These are phyloP conservation scores for Leptopilina clavipes DNA, from an alignment of 1,140 invertebrate species.

Conservation along the genomic window DNA sequence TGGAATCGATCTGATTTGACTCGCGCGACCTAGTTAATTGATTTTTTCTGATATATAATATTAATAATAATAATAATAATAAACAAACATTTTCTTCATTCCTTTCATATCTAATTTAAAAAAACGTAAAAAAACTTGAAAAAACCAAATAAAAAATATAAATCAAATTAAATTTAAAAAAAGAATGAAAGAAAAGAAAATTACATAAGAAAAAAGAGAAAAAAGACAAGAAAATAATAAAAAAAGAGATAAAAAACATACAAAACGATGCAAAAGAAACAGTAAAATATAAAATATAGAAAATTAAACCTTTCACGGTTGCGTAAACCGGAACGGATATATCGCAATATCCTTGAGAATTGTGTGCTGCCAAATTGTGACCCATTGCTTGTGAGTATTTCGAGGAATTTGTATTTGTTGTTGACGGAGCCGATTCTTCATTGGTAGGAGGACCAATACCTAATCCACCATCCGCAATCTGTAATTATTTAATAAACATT, in stretches of 20 bases:
- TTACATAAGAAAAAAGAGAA: too few species aligned
- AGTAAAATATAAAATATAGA: too few species aligned
- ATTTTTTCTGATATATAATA: not conserved
- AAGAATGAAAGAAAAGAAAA: too few species aligned
- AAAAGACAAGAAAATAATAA: too few species aligned
- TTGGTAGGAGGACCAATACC: slow-evolving; percentile 71
- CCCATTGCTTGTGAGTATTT: slow-evolving; percentile 72
- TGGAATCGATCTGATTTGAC: slow-evolving; percentile 95
- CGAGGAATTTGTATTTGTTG: slow-evolving; percentile 71
- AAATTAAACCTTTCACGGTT: slow-evolving; percentile 88
- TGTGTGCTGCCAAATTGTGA: slow-evolving; percentile 70
- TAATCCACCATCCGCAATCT: slow-evolving; percentile 90
- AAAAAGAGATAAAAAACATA: too few species aligned
- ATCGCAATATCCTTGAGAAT: slow-evolving; percentile 83
- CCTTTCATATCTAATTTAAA: too few species aligned
- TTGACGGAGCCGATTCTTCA: slow-evolving; percentile 70
- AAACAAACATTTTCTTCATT: too few species aligned
- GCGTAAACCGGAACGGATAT: slow-evolving; percentile 95
- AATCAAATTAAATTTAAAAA: too few species aligned
- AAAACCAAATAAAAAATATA: too few species aligned
- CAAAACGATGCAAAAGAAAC: too few species aligned
- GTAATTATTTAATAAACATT: slow-evolving; percentile 35
- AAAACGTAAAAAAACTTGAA: too few species aligned
- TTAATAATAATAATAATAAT: too few species aligned
- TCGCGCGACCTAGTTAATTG: slow-evolving; percentile 82